Percentiles rank a stretch among this genome's conserved stretches.
phyloP scores from a whole-genome alignment of 2,888 invertebrate genomes.

The Protonemura montana region DNA sequence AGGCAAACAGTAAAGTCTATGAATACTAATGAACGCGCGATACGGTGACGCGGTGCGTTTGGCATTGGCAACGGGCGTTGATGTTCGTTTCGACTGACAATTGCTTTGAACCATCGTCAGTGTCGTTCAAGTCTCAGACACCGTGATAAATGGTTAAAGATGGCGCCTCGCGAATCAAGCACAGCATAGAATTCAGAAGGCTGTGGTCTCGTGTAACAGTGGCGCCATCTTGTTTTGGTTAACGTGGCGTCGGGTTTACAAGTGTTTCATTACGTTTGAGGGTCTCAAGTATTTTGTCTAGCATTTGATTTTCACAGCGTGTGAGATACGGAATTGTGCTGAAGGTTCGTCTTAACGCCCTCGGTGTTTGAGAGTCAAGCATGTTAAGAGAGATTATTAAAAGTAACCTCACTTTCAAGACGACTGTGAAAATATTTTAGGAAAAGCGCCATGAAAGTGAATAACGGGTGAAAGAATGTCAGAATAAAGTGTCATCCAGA shows the following conservation, averaged over 20 bases:
- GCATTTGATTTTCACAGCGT: background rate
- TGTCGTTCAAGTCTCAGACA: background rate
- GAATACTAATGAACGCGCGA: background rate
- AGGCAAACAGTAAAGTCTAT: slow-evolving; percentile 5
- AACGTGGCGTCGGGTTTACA: background rate
- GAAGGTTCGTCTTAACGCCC: background rate
- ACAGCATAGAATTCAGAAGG: background rate
- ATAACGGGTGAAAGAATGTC: too few relatives aligned
- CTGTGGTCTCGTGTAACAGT: background rate
- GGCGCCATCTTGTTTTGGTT: background rate
- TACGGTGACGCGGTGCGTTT: background rate
- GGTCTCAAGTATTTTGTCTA: background rate
- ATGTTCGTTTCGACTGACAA: background rate
- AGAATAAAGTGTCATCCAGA: too few relatives aligned
- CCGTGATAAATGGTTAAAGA: background rate
- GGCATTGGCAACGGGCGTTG: background rate
- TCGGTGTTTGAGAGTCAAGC: background rate
- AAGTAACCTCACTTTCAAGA: background rate
- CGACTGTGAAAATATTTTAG: too few relatives aligned
- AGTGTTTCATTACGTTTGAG: background rate
- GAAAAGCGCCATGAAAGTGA: too few relatives aligned
- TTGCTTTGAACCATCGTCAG: background rate
- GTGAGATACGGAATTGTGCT: background rate
- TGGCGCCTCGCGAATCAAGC: background rate
- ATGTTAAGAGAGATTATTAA: background rate